Conservation (phyloP, 2,797 vertebrate genomes). For the Spinus olivaceus region DNA sequence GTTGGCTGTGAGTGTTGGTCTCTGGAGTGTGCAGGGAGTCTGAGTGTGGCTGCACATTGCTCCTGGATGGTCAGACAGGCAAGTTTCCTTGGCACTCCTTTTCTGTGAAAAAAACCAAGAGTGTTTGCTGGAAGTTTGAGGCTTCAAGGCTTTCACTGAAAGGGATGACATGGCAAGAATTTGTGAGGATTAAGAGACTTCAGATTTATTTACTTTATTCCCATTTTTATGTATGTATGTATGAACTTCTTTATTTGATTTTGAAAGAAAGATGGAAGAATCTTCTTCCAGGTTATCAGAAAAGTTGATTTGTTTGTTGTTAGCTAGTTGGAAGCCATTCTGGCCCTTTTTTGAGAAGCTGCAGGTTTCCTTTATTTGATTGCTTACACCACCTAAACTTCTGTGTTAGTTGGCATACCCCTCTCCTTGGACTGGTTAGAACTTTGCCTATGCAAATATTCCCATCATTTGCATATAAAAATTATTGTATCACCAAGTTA, state of each 20-base stretch:
- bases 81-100: not conserved
- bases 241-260: not conserved
- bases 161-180: not conserved
- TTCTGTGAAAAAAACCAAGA: not conserved
- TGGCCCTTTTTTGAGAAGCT: not conserved
- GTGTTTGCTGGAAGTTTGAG: not conserved
- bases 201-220: not conserved
- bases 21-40: not conserved
- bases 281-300: not conserved
- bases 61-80: not conserved
- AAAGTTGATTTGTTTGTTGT: not conserved
- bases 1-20: not conserved
- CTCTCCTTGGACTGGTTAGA: not conserved
- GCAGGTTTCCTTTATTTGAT: not conserved
- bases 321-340: not conserved
- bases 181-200: not conserved
- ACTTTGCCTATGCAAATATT: not conserved
- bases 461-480: not conserved
- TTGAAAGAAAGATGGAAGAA: not conserved
- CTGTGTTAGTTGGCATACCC: not conserved
- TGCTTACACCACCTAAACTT: not conserved
- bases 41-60: not conserved
- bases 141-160: not conserved
- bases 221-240: rapidly evolving
- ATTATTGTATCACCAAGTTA: not conserved